These are phyloP conservation scores for Tricholaema leucomelas DNA, from an alignment of 2,113 vertebrate species.

Conservation along the genomic window DNA sequence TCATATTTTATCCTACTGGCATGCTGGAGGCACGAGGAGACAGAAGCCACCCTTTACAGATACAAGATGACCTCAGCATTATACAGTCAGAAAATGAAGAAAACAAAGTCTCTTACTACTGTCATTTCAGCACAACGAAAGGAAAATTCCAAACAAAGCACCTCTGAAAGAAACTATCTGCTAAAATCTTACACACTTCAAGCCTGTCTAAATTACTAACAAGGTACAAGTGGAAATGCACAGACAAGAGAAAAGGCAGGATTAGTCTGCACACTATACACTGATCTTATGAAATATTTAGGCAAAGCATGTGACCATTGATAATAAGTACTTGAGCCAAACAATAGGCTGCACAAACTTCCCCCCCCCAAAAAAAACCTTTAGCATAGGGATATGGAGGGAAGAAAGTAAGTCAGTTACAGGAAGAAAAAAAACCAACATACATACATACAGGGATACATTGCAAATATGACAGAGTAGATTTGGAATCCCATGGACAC, in stretches of 20 bases:
- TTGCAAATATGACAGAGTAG: not conserved
- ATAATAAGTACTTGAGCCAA: not conserved
- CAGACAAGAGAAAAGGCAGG: not conserved
- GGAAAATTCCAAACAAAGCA: not conserved
- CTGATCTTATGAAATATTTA: conserved; percentile 26
- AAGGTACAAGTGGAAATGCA: not conserved
- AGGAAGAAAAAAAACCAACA: not conserved
- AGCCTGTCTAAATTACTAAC: not conserved
- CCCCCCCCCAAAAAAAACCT: not conserved
- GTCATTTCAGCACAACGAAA: not conserved
- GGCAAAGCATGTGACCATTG: not conserved
- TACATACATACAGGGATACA: too few relatives aligned
- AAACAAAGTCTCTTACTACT: not conserved
- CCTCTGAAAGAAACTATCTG: not conserved
- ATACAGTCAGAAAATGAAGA: not conserved
- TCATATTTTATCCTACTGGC: fast-evolving
- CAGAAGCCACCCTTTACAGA: not conserved
- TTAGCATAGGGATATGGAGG: not conserved
- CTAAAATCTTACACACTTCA: not conserved
- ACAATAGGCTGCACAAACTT: not conserved
- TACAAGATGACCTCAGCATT: not conserved
- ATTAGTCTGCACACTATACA: not conserved
- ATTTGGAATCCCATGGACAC: not conserved
- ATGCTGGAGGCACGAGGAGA: not conserved
- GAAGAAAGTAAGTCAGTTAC: not conserved